Conservation (phyloP, 2,888 invertebrate species). For the Adineta ricciae region DNA sequence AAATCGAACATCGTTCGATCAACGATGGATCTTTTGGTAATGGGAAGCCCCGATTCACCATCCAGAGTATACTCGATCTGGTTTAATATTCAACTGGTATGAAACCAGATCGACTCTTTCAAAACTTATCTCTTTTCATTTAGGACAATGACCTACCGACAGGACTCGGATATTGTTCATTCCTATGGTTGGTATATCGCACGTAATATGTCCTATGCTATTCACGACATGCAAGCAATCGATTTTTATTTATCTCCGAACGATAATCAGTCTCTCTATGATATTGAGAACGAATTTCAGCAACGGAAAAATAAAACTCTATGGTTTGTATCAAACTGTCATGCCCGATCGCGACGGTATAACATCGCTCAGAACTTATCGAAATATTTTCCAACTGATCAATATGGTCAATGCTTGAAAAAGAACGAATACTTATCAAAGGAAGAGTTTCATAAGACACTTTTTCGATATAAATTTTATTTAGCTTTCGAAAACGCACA, state of each 20-base stretch:
- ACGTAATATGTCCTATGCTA: not conserved
- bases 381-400: slow-evolving; percentile 17
- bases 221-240: not conserved
- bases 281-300: not conserved
- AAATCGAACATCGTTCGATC: not conserved
- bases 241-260: not conserved
- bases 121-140: not conserved
- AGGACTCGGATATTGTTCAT: slow-evolving; percentile 1
- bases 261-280: not conserved
- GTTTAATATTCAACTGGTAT: not conserved
- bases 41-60: slow-evolving; percentile 13
- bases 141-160: slow-evolving; percentile 7
- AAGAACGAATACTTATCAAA: not conserved
- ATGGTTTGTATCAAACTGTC: slow-evolving; percentile 32
- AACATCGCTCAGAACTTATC: slow-evolving; percentile 8
- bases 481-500: slow-evolving; percentile 30
- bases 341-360: not conserved
- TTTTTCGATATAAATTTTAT: slow-evolving; percentile 27
- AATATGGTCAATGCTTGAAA: slow-evolving; percentile 21
- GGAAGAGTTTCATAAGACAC: slow-evolving; percentile 10
- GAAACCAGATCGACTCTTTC: not conserved
- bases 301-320: slow-evolving; percentile 4
- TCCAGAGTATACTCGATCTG: not conserved
- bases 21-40: slow-evolving; percentile 12
- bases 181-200: not conserved